These are phyloP conservation scores for Sebastes hubbsi DNA, from an alignment of 2,797 vertebrate species.

Conservation along the genomic window DNA sequence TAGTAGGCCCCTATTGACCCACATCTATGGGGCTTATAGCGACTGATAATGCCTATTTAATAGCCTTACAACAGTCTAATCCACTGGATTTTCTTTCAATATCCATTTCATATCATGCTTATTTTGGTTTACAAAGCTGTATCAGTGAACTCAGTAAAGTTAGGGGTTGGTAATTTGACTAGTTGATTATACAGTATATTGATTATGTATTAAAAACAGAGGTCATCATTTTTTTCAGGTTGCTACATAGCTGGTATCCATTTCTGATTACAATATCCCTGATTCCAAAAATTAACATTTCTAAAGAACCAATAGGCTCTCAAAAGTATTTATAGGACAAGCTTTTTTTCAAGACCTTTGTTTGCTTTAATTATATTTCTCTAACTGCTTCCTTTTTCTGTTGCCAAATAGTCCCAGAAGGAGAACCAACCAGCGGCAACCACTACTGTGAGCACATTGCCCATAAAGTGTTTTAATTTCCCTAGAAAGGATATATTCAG, in stretches of 20 bases:
- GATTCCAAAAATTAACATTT: conserved; percentile 34
- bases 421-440: conserved; percentile 70
- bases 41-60: background rate
- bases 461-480: conserved; percentile 1
- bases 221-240: background rate
- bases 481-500: background rate
- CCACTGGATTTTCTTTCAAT: background rate
- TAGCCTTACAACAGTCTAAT: background rate
- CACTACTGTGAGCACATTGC: conserved; percentile 76
- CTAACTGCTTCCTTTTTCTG: conserved; percentile 66
- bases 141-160: background rate
- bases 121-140: conserved; percentile 4
- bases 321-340: conserved; percentile 1
- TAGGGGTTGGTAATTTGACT: background rate
- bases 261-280: background rate
- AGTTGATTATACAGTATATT: background rate
- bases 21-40: background rate
- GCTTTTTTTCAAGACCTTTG: conserved; percentile 18
- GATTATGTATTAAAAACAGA: background rate
- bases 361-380: conserved; percentile 42
- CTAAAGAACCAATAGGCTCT: background rate
- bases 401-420: conserved; percentile 76
- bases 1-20: background rate
- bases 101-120: background rate
- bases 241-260: background rate